Conservation (phyloP, 2,888 invertebrate species). For the Anthophora plumipes region DNA sequence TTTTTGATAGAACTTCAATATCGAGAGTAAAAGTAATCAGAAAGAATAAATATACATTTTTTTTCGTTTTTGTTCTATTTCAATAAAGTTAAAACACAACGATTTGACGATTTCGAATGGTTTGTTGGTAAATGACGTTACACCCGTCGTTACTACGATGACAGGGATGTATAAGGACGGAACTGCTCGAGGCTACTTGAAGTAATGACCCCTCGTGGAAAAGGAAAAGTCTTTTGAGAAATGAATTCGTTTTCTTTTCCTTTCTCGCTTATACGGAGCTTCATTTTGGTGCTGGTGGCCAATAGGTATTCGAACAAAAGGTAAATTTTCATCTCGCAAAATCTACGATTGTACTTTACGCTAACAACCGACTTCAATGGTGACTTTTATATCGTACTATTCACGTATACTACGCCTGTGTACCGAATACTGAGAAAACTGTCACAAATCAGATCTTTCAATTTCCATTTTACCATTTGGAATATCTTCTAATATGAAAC, state of each 20-base stretch:
- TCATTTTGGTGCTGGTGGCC: constrained; percentile 43
- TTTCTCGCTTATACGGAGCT: constrained; percentile 24
- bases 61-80: too few relatives aligned
- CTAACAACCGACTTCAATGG: neutral
- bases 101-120: neutral
- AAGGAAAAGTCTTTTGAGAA: constrained; percentile 26
- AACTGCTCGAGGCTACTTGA: constrained; percentile 47
- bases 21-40: too few relatives aligned
- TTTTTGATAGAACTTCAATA: too few relatives aligned
- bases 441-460: too few relatives aligned
- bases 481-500: too few relatives aligned
- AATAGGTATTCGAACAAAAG: constrained; percentile 11
- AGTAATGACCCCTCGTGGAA: constrained; percentile 50
- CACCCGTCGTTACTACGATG: constrained; percentile 13
- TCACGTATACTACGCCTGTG: too few relatives aligned
- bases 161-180: constrained; percentile 30
- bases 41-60: too few relatives aligned
- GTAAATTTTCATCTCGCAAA: neutral
- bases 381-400: neutral
- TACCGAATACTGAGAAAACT: too few relatives aligned
- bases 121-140: constrained; percentile 47
- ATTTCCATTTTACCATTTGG: too few relatives aligned
- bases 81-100: too few relatives aligned
- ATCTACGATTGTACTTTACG: neutral
- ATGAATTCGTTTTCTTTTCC: constrained; percentile 34